Conservation (phyloP, 2,888 invertebrate species). For the Pseudococcus viburni region DNA sequence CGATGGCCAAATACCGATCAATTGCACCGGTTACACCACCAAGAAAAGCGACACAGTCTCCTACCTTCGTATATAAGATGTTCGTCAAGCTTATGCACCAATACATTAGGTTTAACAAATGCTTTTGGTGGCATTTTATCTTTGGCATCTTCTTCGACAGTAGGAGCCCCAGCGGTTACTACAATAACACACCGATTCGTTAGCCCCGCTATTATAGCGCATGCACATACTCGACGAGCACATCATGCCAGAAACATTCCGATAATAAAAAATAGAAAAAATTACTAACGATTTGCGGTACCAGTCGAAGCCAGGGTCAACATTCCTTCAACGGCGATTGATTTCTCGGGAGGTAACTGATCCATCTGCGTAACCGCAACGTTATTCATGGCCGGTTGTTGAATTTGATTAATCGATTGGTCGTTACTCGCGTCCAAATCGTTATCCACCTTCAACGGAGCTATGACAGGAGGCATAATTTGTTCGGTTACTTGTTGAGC, state of each 20-base stretch:
- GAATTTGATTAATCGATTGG: neutral
- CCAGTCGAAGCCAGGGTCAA: constrained; percentile 12
- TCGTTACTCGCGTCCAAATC: neutral
- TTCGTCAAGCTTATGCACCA: constrained; percentile 97
- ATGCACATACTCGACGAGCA: neutral
- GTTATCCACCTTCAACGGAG: constrained; percentile 68
- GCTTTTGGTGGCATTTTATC: constrained; percentile 70
- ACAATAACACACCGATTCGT: neutral
- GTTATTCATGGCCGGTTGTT: constrained; percentile 1
- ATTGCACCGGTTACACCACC: neutral
- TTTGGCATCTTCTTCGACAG: constrained; percentile 67
- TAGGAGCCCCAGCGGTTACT: constrained; percentile 50
- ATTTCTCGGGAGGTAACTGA: constrained; percentile 52
- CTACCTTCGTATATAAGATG: constrained; percentile 94
- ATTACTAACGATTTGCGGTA: neutral
- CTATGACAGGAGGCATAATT: constrained; percentile 48
- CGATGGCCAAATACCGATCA: neutral
- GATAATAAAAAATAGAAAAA: neutral
- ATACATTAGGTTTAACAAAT: constrained; percentile 94
- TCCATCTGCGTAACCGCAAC: constrained; percentile 8
- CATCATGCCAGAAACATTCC: neutral
- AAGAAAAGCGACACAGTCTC: neutral
- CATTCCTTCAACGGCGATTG: constrained; percentile 33
- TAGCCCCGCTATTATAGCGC: neutral
- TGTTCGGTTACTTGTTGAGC: neutral